phyloP scores from a whole-genome alignment of 1,140 invertebrate species.

The Cotesia glomerata region DNA sequence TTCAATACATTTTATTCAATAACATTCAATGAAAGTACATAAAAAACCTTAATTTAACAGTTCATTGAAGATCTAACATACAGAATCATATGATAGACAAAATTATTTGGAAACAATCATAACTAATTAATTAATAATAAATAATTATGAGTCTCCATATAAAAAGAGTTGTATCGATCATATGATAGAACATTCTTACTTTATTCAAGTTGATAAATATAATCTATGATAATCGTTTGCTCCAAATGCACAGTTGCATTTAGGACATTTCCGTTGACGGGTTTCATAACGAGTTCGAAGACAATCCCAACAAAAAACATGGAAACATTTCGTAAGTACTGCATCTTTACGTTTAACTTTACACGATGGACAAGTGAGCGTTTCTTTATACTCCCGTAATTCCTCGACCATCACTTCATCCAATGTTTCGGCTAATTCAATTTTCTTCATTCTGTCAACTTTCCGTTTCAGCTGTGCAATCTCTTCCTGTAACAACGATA shows the following conservation, averaged over 20 bases:
- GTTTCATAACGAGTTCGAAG: constrained; percentile 97
- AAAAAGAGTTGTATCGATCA: too few species aligned
- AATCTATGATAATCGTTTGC: constrained; percentile 98
- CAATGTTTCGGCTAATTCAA: constrained; percentile 95
- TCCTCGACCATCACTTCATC: constrained; percentile 98
- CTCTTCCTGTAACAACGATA: constrained; percentile 76
- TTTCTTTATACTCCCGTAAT: constrained; percentile 97
- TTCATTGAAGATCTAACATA: too few species aligned
- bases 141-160: too few species aligned
- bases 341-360: constrained; percentile 99
- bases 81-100: too few species aligned
- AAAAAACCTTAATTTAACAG: too few species aligned
- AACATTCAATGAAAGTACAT: too few species aligned
- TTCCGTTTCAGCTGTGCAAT: constrained; percentile 89
- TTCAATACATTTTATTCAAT: too few species aligned
- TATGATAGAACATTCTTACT: not conserved
- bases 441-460: constrained; percentile 96
- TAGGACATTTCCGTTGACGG: constrained; percentile 97
- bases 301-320: constrained; percentile 99
- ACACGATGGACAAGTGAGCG: constrained; percentile 97
- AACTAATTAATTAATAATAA: too few species aligned
- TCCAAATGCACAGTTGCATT: constrained; percentile 98
- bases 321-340: constrained; percentile 98
- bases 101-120: too few species aligned
- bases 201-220: constrained; percentile 75